phyloP scores from a whole-genome alignment of 2,888 invertebrate genomes.

The Melinopterus prodromus region DNA sequence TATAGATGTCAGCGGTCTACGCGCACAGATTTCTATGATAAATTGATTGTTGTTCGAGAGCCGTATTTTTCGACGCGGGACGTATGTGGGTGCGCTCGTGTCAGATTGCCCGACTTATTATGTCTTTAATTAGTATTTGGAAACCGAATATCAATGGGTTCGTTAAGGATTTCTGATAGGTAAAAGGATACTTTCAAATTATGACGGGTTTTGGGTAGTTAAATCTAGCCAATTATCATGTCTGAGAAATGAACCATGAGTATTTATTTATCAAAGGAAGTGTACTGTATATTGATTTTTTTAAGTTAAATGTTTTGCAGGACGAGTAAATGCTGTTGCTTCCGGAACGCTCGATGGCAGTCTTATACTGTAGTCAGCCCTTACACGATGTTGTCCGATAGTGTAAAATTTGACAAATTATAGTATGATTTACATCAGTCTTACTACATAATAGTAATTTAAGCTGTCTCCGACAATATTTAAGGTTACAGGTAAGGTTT shows the following conservation, averaged over 20 bases:
- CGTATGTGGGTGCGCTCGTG: conserved; percentile 4
- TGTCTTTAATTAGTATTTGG: conserved; percentile 4
- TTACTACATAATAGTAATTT: too few species aligned
- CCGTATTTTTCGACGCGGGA: background rate
- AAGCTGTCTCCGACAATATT: too few species aligned
- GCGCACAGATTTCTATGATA: background rate
- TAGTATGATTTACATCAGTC: too few species aligned
- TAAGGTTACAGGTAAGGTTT: too few species aligned
- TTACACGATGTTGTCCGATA: too few species aligned
- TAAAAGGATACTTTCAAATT: background rate
- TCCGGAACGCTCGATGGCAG: too few species aligned
- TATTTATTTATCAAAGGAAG: too few species aligned
- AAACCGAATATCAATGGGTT: background rate
- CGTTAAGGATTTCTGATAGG: background rate
- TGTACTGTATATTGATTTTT: too few species aligned
- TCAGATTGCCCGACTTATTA: conserved; percentile 4
- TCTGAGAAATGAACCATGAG: background rate
- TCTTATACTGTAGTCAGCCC: too few species aligned
- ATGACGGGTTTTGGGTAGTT: background rate
- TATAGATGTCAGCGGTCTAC: conserved; percentile 4
- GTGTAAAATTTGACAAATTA: too few species aligned
- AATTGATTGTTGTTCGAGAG: background rate
- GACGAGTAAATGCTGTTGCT: too few species aligned
- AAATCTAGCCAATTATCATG: background rate
- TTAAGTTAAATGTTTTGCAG: too few species aligned